These are phyloP conservation scores for Lepus americanus DNA, from an alignment of 2,113 vertebrate genomes.

Conservation along the genomic window DNA sequence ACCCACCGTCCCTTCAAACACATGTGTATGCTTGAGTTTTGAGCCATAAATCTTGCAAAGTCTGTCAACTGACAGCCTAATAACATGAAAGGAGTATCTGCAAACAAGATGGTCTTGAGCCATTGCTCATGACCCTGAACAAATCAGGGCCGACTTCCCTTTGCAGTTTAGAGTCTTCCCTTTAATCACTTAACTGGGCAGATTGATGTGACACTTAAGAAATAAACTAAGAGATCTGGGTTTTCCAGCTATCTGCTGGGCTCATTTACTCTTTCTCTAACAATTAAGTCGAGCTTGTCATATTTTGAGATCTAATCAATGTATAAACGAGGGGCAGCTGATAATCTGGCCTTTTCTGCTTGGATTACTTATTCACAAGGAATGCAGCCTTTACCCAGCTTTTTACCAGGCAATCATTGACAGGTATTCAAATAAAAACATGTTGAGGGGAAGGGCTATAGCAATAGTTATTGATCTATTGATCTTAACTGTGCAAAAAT, in stretches of 20 bases:
- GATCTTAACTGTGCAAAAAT: conserved; percentile 47
- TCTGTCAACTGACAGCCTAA: conserved; percentile 87
- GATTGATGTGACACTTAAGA: conserved; percentile 85
- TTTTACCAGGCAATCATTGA: conserved; percentile 69
- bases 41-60: conserved; percentile 86
- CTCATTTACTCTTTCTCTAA: conserved; percentile 71
- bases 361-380: conserved; percentile 49
- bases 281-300: conserved; percentile 78
- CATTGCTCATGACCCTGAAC: conserved; percentile 89
- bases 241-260: conserved; percentile 34
- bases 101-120: conserved; percentile 89
- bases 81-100: conserved; percentile 88
- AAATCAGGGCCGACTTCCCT: conserved; percentile 87
- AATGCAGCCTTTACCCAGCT: conserved; percentile 53
- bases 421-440: conserved; percentile 9
- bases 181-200: conserved; percentile 86
- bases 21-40: conserved; percentile 77
- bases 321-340: conserved; percentile 29
- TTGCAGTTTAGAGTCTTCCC: conserved; percentile 82
- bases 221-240: conserved; percentile 80
- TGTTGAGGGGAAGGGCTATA: conserved; percentile 29
- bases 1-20: neutral
- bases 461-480: conserved; percentile 72
- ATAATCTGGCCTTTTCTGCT: conserved; percentile 33
- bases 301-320: conserved; percentile 61